Evolutionary conservation across 2,113 vertebrate genomes (phyloP).

Genomic region (Trogon melanurus): DNA sequence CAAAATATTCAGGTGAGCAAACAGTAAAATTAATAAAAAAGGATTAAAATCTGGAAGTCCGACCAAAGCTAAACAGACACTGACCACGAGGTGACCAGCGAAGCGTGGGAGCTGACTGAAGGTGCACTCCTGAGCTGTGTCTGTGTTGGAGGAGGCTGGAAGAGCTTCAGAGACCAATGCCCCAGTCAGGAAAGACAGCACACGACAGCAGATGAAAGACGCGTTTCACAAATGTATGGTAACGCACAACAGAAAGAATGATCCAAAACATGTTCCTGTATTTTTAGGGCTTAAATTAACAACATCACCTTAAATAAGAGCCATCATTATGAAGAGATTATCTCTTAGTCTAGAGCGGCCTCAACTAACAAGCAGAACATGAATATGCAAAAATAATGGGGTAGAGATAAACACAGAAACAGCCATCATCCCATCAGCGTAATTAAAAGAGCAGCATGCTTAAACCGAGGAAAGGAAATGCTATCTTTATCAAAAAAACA

Average conservation of each 20-base stretch:
- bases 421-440: slow-evolving; percentile 48
- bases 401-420: slow-evolving; percentile 60
- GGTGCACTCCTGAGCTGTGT: not conserved
- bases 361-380: slow-evolving; percentile 61
- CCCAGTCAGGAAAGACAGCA: not conserved
- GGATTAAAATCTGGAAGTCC: not conserved
- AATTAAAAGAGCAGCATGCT: slow-evolving; percentile 15
- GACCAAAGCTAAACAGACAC: not conserved
- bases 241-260: not conserved
- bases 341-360: slow-evolving; percentile 21
- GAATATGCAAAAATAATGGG: slow-evolving; percentile 53
- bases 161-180: not conserved
- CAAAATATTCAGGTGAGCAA: not conserved
- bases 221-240: not conserved
- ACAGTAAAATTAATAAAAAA: not conserved
- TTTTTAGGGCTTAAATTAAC: slow-evolving; percentile 64
- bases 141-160: fast-evolving
- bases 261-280: slow-evolving; percentile 27
- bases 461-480: not conserved
- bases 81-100: not conserved
- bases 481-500: slow-evolving; percentile 31
- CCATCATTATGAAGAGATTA: slow-evolving; percentile 38
- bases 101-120: fast-evolving
- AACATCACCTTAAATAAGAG: slow-evolving; percentile 39
- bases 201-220: not conserved